Percentiles rank a stretch among this genome's conserved stretches.
phyloP scores from a whole-genome alignment of 2,888 invertebrate species.

The Trimorus sp. region DNA sequence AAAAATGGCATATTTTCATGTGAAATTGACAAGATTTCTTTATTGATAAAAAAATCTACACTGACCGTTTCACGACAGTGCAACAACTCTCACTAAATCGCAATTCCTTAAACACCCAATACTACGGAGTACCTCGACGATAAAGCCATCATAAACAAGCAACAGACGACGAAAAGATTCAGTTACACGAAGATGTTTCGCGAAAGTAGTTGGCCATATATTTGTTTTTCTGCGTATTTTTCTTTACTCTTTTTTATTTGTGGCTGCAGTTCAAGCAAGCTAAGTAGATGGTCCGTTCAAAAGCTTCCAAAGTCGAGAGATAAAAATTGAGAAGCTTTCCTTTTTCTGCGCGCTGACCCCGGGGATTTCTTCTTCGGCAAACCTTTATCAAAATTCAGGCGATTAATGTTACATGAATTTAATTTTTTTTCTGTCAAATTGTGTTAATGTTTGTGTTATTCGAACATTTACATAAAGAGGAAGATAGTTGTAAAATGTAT shows the following conservation, averaged over 20 bases:
- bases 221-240: background rate
- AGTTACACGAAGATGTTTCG: slow-evolving; percentile 24
- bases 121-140: background rate
- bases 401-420: too few relatives aligned
- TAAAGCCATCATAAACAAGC: slow-evolving; percentile 12
- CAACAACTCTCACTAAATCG: too few relatives aligned
- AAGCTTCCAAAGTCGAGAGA: slow-evolving; percentile 45
- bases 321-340: slow-evolving; percentile 44
- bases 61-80: too few relatives aligned
- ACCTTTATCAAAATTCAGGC: too few relatives aligned
- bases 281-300: slow-evolving; percentile 41
- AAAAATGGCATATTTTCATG: too few relatives aligned
- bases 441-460: too few relatives aligned
- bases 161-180: slow-evolving; percentile 11
- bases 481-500: too few relatives aligned
- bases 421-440: too few relatives aligned
- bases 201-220: slow-evolving; percentile 28
- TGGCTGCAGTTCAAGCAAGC: slow-evolving; percentile 14
- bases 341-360: slow-evolving; percentile 8
- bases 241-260: slow-evolving; percentile 23
- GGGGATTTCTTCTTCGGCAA: slow-evolving; percentile 12
- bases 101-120: too few relatives aligned
- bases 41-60: too few relatives aligned
- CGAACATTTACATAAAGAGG: too few relatives aligned
- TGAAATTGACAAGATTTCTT: too few relatives aligned